Percentiles rank a stretch among this genome's conserved stretches.
phyloP scores from a whole-genome alignment of 92 coral and sea anemone genomes.

The Parazoanthus atlanticus region DNA sequence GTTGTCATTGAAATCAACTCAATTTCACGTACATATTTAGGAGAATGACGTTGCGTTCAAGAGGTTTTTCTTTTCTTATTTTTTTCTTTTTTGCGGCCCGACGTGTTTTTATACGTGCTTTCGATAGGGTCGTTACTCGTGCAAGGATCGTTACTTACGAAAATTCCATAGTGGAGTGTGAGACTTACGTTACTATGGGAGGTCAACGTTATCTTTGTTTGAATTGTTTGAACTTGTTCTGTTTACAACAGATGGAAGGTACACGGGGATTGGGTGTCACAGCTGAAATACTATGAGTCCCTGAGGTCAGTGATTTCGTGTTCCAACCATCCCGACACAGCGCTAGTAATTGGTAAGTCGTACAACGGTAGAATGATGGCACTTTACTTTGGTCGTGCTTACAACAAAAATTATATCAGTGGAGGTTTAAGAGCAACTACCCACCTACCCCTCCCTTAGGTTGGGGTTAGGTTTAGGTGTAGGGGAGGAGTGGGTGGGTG shows the following conservation, averaged over 20 bases:
- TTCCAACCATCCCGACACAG: constrained; percentile 93
- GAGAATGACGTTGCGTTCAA: not conserved
- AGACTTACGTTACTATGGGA: not conserved
- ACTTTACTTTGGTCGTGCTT: too few species aligned
- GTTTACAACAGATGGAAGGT: constrained; percentile 84
- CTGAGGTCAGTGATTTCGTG: constrained; percentile 97
- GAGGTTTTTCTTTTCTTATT: too few species aligned
- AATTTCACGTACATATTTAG: not conserved
- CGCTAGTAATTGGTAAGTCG: constrained; percentile 89
- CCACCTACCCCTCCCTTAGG: too few species aligned
- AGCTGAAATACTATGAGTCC: constrained; percentile 92
- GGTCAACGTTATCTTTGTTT: not conserved
- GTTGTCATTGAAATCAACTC: not conserved
- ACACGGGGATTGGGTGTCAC: constrained; percentile 99
- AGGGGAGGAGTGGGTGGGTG: too few species aligned
- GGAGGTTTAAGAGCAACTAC: too few species aligned
- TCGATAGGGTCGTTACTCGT: too few species aligned
- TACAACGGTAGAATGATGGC: too few species aligned
- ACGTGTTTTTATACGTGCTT: too few species aligned
- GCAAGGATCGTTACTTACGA: not conserved
- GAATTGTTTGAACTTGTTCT: not conserved
- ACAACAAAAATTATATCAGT: too few species aligned
- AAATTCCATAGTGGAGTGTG: not conserved
- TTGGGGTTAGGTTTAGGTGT: too few species aligned
- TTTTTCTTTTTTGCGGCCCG: too few species aligned